Evolutionary conservation across 2,113 vertebrate species (phyloP).

Genomic region (Gymnobelideus leadbeateri): DNA sequence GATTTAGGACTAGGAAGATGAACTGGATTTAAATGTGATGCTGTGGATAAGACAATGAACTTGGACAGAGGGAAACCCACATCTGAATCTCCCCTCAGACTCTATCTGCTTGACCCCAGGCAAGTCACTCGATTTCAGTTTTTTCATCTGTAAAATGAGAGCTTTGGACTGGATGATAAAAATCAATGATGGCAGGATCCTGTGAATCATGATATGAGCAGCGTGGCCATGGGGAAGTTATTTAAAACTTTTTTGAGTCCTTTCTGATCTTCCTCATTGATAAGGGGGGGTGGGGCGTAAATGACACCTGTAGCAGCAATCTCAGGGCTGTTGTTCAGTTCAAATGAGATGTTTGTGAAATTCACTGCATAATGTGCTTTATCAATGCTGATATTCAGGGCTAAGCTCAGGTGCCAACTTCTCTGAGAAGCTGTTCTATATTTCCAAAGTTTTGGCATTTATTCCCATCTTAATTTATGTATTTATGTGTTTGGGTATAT

Average conservation of each 20-base stretch:
- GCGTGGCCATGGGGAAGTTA: not conserved
- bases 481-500: not conserved
- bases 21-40: not conserved
- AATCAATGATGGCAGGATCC: not conserved
- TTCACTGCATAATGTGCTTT: not conserved
- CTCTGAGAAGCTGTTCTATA: not conserved
- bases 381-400: not conserved
- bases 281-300: not conserved
- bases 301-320: not conserved
- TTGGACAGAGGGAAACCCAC: not conserved
- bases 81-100: not conserved
- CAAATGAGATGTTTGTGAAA: not conserved
- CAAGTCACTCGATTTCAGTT: not conserved
- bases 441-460: not conserved
- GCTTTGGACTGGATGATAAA: not conserved
- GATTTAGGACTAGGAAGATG: not conserved
- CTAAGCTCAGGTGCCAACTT: not conserved
- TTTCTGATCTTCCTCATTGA: not conserved
- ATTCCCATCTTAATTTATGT: not conserved
- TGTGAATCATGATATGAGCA: not conserved
- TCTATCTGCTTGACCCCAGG: not conserved
- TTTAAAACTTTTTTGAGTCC: not conserved
- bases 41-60: not conserved
- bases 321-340: not conserved
- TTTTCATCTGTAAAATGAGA: not conserved